Conservation (phyloP, 2,113 vertebrate species). For the Engystomops pustulosus region DNA sequence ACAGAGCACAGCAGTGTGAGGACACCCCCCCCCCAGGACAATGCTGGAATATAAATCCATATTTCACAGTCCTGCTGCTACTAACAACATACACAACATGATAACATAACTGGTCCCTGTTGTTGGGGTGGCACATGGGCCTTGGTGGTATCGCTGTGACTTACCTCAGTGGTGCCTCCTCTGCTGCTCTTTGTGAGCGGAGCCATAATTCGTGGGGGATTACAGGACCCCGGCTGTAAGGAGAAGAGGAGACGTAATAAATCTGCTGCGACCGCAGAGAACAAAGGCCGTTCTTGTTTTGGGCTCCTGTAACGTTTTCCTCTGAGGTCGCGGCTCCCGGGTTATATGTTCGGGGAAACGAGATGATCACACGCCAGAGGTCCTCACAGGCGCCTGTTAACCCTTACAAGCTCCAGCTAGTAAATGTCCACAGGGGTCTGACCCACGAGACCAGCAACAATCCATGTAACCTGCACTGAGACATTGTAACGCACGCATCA, state of each 20-base stretch:
- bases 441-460: too few species aligned
- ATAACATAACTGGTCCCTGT: too few species aligned
- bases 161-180: neutral
- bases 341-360: conserved; percentile 17
- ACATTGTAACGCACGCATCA: too few species aligned
- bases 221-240: neutral
- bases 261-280: conserved; percentile 16
- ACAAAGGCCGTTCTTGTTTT: conserved; percentile 20
- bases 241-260: conserved; percentile 7
- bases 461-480: too few species aligned
- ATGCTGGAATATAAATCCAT: too few species aligned
- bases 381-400: neutral
- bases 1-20: too few species aligned
- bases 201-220: neutral
- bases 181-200: neutral
- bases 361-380: neutral
- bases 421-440: too few species aligned
- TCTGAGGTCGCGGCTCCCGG: neutral
- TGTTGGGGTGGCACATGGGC: too few species aligned
- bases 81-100: too few species aligned
- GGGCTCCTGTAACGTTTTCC: neutral
- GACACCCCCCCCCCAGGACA: too few species aligned
- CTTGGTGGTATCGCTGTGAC: neutral
- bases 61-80: too few species aligned
- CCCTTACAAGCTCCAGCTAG: too few species aligned